Evolutionary conservation across 2,888 invertebrate species (phyloP).

Genomic region (Cheiracanthium punctorium): DNA sequence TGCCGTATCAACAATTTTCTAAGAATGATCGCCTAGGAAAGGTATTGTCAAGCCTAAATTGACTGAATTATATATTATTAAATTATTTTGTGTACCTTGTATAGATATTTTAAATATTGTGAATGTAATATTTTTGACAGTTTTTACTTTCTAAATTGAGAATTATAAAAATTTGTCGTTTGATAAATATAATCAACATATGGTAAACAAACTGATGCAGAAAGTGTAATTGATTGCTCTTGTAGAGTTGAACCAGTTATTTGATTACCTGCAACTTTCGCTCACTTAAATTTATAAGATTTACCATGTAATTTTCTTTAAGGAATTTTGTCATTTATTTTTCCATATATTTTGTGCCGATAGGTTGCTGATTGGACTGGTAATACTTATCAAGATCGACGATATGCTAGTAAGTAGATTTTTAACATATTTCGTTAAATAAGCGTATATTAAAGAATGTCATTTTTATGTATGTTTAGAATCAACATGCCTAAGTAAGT

Average conservation of each 20-base stretch:
- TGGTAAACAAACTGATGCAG: too few species aligned
- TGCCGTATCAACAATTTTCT: constrained; percentile 99
- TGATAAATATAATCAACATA: neutral
- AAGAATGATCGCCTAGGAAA: constrained; percentile 98
- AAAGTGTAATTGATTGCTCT: too few species aligned
- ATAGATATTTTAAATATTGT: neutral
- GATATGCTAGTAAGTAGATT: constrained; percentile 82
- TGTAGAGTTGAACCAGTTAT: too few species aligned
- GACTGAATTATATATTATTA: too few species aligned
- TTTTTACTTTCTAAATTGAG: neutral
- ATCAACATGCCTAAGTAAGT: too few species aligned
- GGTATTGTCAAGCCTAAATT: constrained; percentile 78
- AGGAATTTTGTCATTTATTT: too few species aligned
- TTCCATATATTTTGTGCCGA: constrained; percentile 12
- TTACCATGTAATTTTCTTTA: too few species aligned
- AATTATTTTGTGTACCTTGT: constrained; percentile 22
- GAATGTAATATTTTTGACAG: neutral
- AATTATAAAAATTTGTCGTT: neutral
- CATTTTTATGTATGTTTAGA: too few species aligned
- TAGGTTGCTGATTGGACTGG: constrained; percentile 97
- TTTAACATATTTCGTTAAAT: neutral
- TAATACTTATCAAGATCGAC: constrained; percentile 92
- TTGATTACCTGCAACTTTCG: too few species aligned
- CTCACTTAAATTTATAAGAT: too few species aligned
- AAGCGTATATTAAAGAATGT: too few species aligned